Evolutionary conservation across 2,888 invertebrate species (phyloP).

Genomic region (Ornithoptera priamus): DNA sequence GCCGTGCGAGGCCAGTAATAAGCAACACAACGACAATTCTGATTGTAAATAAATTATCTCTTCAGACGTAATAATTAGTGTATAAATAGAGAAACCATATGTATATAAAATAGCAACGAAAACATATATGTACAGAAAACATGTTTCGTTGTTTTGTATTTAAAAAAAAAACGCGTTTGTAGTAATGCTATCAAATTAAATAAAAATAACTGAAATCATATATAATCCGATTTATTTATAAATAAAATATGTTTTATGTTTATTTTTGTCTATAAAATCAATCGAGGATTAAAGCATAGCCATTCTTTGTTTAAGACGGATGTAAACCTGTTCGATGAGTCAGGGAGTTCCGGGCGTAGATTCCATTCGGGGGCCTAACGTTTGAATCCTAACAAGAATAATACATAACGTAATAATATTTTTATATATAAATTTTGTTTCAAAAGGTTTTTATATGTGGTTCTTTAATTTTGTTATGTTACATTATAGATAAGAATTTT

Average conservation of each 20-base stretch:
- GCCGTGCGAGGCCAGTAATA: background rate
- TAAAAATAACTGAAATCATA: too few relatives aligned
- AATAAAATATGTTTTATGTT: background rate
- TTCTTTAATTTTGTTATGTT: background rate
- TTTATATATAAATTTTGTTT: background rate
- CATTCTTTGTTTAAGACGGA: conserved; percentile 10
- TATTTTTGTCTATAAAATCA: background rate
- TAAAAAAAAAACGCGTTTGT: too few relatives aligned
- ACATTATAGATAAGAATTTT: too few relatives aligned
- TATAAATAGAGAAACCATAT: too few relatives aligned
- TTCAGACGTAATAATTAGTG: too few relatives aligned
- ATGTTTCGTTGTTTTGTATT: too few relatives aligned
- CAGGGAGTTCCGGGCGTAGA: conserved; percentile 24
- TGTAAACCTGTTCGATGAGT: conserved; percentile 28
- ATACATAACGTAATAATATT: too few relatives aligned
- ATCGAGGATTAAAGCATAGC: background rate
- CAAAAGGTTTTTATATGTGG: background rate
- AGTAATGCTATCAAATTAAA: too few relatives aligned
- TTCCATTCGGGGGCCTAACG: conserved; percentile 11
- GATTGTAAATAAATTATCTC: too few relatives aligned
- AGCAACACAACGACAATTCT: background rate
- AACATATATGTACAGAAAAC: too few relatives aligned
- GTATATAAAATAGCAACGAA: too few relatives aligned
- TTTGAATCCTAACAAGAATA: conserved; percentile 4
- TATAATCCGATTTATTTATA: too few relatives aligned